phyloP scores from a whole-genome alignment of 2,888 invertebrate species.

The Euspilapteryx auroguttella region DNA sequence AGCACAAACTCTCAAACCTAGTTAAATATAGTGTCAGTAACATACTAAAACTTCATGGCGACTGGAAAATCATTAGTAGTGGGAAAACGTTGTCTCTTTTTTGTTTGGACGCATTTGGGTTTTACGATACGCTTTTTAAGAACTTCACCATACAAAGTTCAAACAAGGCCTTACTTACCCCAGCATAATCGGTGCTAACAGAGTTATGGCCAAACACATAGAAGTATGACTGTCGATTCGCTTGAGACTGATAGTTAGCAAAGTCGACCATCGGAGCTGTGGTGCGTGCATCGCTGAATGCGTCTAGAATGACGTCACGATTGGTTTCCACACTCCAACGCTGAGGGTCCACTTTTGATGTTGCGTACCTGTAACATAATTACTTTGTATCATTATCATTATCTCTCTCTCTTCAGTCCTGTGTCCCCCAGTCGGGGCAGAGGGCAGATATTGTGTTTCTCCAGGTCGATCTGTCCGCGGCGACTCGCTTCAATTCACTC shows the following conservation, averaged over 20 bases:
- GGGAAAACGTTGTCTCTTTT: too few species aligned
- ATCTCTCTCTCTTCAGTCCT: not conserved
- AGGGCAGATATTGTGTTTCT: too few species aligned
- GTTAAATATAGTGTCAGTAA: too few species aligned
- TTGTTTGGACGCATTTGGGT: too few species aligned
- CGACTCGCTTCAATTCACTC: too few species aligned
- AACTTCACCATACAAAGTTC: too few species aligned
- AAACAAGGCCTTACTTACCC: constrained; percentile 64
- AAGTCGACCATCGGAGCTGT: constrained; percentile 80
- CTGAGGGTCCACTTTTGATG: constrained; percentile 59
- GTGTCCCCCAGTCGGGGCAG: too few species aligned
- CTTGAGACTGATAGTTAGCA: constrained; percentile 73
- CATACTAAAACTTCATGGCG: too few species aligned
- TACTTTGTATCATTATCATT: not conserved
- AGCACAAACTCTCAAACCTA: too few species aligned
- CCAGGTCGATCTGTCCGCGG: too few species aligned
- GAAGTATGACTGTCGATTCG: constrained; percentile 80
- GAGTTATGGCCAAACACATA: constrained; percentile 88
- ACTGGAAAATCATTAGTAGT: too few species aligned
- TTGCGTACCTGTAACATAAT: constrained; percentile 45
- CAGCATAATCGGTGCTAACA: constrained; percentile 73
- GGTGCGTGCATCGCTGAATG: constrained; percentile 86
- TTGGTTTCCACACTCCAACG: constrained; percentile 61
- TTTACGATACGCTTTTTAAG: too few species aligned
- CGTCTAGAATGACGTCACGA: constrained; percentile 81